These are phyloP conservation scores for Strigamia crassipes DNA, from an alignment of 2,888 invertebrate genomes.

Conservation along the genomic window DNA sequence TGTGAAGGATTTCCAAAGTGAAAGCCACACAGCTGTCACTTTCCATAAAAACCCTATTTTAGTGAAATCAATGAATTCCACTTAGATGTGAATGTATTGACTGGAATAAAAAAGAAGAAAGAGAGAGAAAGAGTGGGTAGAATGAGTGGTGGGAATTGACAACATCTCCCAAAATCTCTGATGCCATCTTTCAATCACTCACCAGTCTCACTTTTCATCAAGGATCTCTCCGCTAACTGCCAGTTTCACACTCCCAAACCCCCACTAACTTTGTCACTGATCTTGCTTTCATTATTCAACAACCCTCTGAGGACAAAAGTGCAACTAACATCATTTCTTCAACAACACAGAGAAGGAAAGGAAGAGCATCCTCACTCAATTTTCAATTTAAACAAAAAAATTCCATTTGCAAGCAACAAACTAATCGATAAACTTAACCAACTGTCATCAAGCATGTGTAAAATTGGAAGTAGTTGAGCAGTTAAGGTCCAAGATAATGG, in stretches of 20 bases:
- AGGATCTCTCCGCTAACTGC: not conserved
- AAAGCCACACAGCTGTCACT: conserved; percentile 18
- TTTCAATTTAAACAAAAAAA: no score
- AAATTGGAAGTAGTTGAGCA: no score
- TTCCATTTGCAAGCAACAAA: not conserved
- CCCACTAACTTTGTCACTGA: not conserved
- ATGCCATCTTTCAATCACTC: conserved; percentile 13
- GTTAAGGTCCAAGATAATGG: no score
- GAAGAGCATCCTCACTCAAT: not conserved
- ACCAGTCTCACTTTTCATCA: not conserved
- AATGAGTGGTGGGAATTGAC: not conserved
- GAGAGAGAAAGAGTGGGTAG: not conserved
- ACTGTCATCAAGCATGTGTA: no score
- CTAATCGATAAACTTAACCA: not conserved
- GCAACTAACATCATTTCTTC: not conserved
- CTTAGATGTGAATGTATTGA: not conserved
- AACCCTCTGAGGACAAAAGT: not conserved
- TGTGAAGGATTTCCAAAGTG: conserved; percentile 5
- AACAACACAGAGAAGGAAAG: not conserved
- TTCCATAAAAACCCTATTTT: conserved; percentile 10
- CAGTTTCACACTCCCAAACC: not conserved
- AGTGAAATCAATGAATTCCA: conserved; percentile 27
- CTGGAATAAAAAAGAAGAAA: not conserved
- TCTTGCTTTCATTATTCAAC: conserved; percentile 1
- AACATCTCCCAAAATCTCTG: conserved; percentile 11